These are phyloP conservation scores for Microtus pennsylvanicus DNA, from an alignment of 2,113 vertebrate genomes.

Conservation along the genomic window DNA sequence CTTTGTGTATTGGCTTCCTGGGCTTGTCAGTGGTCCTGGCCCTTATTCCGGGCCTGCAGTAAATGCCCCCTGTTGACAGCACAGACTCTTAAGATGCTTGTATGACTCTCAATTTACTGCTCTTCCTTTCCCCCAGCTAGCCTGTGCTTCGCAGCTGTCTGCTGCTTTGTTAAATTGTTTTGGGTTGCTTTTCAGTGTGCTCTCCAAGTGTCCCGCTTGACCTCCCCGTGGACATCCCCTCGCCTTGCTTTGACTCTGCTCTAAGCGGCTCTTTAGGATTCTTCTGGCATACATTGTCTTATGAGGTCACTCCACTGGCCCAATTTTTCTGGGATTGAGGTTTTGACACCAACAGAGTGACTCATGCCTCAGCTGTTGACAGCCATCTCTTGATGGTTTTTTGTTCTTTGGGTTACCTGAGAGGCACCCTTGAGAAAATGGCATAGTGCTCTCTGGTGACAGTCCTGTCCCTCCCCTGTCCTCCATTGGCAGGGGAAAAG, in stretches of 20 bases:
- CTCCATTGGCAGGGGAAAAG: neutral
- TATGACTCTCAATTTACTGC: slow-evolving; percentile 19
- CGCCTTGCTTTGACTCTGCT: slow-evolving; percentile 25
- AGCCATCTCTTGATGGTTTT: slow-evolving; percentile 42
- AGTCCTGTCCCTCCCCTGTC: rapidly evolving
- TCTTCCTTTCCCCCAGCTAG: neutral
- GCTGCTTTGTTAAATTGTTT: slow-evolving; percentile 64
- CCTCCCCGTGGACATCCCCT: slow-evolving; percentile 41
- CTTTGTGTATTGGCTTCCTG: neutral
- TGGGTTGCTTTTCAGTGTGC: slow-evolving; percentile 51
- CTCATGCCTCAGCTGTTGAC: slow-evolving; percentile 43
- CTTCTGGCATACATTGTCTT: slow-evolving; percentile 61
- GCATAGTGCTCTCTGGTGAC: neutral
- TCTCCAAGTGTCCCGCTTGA: slow-evolving; percentile 68
- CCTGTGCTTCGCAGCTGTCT: slow-evolving; percentile 63
- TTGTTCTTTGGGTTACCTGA: slow-evolving; percentile 50
- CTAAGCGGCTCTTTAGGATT: slow-evolving; percentile 74
- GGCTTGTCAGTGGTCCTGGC: neutral
- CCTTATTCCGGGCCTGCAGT: neutral
- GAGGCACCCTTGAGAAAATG: slow-evolving; percentile 27
- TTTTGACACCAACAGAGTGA: slow-evolving; percentile 74
- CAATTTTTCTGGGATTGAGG: slow-evolving; percentile 65
- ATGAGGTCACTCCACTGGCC: neutral
- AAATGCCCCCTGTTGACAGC: slow-evolving; percentile 12
- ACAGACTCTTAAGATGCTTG: neutral